Evolutionary conservation across 2,888 invertebrate genomes (phyloP).

Genomic region (Pristionchus japonicus): DNA sequence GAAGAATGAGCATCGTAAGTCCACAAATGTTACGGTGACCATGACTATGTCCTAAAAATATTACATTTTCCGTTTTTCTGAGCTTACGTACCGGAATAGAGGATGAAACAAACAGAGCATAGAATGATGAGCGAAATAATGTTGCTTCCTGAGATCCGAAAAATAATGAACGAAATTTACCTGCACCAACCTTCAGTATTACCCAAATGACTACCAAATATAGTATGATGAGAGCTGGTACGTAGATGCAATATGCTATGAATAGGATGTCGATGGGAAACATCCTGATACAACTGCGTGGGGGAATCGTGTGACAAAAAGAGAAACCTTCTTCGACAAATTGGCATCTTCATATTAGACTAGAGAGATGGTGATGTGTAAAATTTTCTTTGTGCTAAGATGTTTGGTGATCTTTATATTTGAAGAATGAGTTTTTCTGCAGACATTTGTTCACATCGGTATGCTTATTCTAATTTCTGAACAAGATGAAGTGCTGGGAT

Average conservation of each 20-base stretch:
- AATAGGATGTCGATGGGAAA: background rate
- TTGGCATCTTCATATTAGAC: no score
- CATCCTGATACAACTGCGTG: no score
- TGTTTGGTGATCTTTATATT: no score
- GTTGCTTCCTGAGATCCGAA: background rate
- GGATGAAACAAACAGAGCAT: background rate
- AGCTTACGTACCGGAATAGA: background rate
- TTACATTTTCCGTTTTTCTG: background rate
- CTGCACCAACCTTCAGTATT: background rate
- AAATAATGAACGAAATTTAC: background rate
- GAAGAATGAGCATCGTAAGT: background rate
- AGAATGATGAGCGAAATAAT: background rate
- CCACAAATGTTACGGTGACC: background rate
- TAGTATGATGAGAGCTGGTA: background rate
- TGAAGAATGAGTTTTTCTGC: no score
- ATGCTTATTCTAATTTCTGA: no score
- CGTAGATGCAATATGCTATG: background rate
- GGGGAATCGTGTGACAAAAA: no score
- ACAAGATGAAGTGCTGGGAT: no score
- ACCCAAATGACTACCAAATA: background rate
- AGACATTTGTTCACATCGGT: no score
- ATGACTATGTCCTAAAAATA: background rate
- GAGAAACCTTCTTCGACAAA: no score
- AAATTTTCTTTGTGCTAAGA: no score
- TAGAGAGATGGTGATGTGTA: no score